Base-by-base conservation (phyloP, 30 jellyfish, hydroid and myxozoan genomes). In the Hydra vulgaris region DNA sequence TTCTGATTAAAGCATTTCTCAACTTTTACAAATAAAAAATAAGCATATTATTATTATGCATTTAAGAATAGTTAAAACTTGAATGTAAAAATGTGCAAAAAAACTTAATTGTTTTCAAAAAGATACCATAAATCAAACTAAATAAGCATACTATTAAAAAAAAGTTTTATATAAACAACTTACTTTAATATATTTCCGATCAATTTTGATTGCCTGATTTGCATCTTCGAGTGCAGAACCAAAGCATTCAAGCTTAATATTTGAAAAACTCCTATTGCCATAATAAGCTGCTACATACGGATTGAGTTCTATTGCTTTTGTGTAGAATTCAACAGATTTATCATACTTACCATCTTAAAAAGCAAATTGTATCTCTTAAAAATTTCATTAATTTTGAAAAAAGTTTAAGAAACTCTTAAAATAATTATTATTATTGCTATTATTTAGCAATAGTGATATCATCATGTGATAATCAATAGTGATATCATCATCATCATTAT, bases 171-270 rank as follows among this genome's bases (percentile, higher is more conserved):
- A 23, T 3, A 3, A 5, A 40, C 12, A 40, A 40, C 61, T 40
- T 23, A 69, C 97, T 95, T 90, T 90, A 85, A 90, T 94, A 90
- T 90, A 90, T 86, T 90, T 90, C 22, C 25, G 79, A 66, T 90
- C 97, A 25, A 90, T 54, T 53, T 86, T 85, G 0, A 90, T 67
- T 53, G 95, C 79, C 27, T 79, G 77, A 79, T 90, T 90, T 18
- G 95, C 97, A 86, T 90, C 97, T 69, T 81, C 74, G 82, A 90
- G 77, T 3, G 97, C 97, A 66, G 92, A 56, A 20, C 97, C 97
- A 90, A 90, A 90, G 71, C 95, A 90, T 73, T 90, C 97, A 53
- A 90, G 72, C 22, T 89, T 73, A 70, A 84, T 74, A 70, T 90
- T 77, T 81, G 95, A 90, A 25, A 90, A 85, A 83, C 97, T 90